phyloP scores from a whole-genome alignment of 2,888 invertebrate genomes.

The Melinaea menophilus region DNA sequence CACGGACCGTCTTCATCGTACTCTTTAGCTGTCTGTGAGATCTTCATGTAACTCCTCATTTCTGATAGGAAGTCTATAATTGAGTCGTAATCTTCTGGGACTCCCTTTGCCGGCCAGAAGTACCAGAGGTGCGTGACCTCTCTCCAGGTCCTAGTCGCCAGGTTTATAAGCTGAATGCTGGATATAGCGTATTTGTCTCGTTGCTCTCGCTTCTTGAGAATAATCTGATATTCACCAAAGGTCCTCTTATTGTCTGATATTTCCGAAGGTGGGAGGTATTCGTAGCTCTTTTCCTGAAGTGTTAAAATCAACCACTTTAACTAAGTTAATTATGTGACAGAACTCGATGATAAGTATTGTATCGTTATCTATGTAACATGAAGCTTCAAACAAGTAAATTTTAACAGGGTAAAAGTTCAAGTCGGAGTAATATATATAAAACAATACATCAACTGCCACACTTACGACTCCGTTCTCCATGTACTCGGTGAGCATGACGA shows the following conservation, averaged over 20 bases:
- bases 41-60: slow-evolving; percentile 80
- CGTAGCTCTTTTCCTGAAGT: slow-evolving; percentile 89
- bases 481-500: slow-evolving; percentile 94
- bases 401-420: no score
- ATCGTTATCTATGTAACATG: no score
- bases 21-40: slow-evolving; percentile 72
- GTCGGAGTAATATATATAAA: no score
- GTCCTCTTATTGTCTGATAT: slow-evolving; percentile 92
- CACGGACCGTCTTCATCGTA: slow-evolving; percentile 71
- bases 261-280: slow-evolving; percentile 94
- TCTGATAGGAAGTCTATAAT: slow-evolving; percentile 93
- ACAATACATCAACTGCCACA: slow-evolving; percentile 19
- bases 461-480: slow-evolving; percentile 91
- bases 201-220: slow-evolving; percentile 91
- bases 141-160: slow-evolving; percentile 88
- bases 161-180: slow-evolving; percentile 88
- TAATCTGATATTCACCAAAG: slow-evolving; percentile 93
- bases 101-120: slow-evolving; percentile 94
- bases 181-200: slow-evolving; percentile 95
- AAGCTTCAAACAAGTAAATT: no score
- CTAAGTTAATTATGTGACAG: no score
- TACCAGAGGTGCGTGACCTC: slow-evolving; percentile 96
- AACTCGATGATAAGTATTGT: no score
- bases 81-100: slow-evolving; percentile 89
- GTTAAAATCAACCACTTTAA: background rate